These are phyloP conservation scores for Petromus typicus DNA, from an alignment of 2,113 vertebrate genomes.

Conservation along the genomic window DNA sequence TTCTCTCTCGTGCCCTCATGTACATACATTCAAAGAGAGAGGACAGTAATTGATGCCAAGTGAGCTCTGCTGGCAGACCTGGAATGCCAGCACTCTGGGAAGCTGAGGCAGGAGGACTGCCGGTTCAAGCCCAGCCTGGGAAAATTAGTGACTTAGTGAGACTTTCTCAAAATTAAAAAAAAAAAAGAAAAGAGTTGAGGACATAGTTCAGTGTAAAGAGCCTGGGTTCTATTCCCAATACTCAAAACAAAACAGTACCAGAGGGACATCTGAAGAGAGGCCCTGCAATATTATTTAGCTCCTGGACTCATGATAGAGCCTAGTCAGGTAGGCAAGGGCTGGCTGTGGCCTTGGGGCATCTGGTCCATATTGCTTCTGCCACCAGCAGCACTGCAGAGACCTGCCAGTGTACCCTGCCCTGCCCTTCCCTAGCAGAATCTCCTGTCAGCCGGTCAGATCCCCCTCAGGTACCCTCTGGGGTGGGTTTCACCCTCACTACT, in stretches of 20 bases:
- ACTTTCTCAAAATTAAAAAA: background rate
- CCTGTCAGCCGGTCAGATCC: background rate
- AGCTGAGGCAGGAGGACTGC: background rate
- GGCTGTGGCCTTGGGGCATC: background rate
- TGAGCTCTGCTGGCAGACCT: background rate
- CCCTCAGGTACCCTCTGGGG: background rate
- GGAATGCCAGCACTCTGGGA: background rate
- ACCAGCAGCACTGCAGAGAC: background rate
- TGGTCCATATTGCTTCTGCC: background rate
- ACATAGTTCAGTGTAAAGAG: background rate
- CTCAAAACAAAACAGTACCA: background rate
- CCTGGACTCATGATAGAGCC: background rate
- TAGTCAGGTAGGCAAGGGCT: background rate
- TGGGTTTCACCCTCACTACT: background rate
- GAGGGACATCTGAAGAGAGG: background rate
- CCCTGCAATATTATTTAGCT: background rate
- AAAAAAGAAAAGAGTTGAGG: background rate
- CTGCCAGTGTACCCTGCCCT: fast-evolving
- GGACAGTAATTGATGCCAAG: background rate
- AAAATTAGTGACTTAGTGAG: background rate
- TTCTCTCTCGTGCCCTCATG: background rate
- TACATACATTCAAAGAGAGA: background rate
- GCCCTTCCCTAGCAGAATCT: background rate
- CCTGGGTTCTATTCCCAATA: background rate
- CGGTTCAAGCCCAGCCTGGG: background rate